These are phyloP conservation scores for Aphelenchoides besseyi DNA, from an alignment of 1,140 invertebrate genomes.

Conservation along the genomic window DNA sequence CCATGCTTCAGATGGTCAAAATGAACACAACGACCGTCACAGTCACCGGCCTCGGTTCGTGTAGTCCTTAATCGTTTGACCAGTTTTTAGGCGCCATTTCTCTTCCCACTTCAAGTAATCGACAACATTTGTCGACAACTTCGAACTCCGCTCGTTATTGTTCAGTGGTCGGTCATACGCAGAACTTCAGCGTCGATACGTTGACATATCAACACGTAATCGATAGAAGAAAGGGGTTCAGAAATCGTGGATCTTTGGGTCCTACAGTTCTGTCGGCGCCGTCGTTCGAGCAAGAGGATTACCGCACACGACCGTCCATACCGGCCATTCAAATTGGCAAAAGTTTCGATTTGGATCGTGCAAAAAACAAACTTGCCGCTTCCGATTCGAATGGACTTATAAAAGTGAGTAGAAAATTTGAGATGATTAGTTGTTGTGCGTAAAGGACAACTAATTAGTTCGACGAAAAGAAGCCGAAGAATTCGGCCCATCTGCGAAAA, in stretches of 20 bases:
- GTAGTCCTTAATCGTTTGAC: background rate
- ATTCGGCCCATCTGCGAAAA: too few relatives aligned
- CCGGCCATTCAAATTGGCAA: constrained; percentile 57
- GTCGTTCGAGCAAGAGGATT: constrained; percentile 62
- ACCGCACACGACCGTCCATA: constrained; percentile 58
- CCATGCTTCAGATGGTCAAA: background rate
- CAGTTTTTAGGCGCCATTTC: constrained; percentile 7
- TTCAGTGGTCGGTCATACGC: background rate
- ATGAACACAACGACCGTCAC: background rate
- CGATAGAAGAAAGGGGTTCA: constrained; percentile 46
- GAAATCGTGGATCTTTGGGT: constrained; percentile 40
- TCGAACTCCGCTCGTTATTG: constrained; percentile 4
- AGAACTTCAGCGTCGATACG: constrained; percentile 43
- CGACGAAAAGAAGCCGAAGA: background rate
- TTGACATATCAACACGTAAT: constrained; percentile 47
- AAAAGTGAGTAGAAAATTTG: constrained; percentile 58
- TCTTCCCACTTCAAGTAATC: background rate
- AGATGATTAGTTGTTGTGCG: too few relatives aligned
- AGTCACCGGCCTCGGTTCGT: background rate
- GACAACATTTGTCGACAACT: background rate
- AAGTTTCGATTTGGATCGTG: constrained; percentile 56
- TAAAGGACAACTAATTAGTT: background rate
- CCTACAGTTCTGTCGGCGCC: constrained; percentile 60
- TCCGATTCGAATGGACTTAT: constrained; percentile 58
- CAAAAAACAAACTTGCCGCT: constrained; percentile 13